Conservation (phyloP, 2,888 invertebrate species). For the Microchrysa polita region DNA sequence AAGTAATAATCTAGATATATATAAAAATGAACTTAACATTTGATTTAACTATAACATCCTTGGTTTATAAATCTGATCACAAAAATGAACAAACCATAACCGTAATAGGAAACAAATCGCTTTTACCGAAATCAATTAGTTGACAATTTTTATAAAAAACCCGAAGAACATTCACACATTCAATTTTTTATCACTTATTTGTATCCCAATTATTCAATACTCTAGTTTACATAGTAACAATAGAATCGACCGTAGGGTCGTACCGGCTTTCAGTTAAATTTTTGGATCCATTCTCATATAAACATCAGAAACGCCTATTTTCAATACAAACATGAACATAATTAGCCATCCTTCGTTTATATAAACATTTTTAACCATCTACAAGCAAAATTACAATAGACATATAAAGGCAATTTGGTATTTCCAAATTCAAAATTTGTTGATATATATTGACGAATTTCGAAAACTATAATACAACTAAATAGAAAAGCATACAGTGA, state of each 20-base stretch:
- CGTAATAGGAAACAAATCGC: constrained; percentile 24
- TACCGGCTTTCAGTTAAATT: constrained; percentile 46
- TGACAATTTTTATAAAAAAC: not conserved
- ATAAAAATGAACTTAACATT: constrained; percentile 17
- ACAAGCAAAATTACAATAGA: constrained; percentile 39
- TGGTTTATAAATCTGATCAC: constrained; percentile 63
- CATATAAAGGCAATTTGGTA: constrained; percentile 43
- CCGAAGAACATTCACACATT: not conserved
- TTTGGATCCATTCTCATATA: constrained; percentile 3
- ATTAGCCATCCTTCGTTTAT: constrained; percentile 47
- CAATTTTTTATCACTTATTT: constrained; percentile 51
- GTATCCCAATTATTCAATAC: constrained; percentile 34
- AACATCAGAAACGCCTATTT: constrained; percentile 16
- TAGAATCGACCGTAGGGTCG: constrained; percentile 31
- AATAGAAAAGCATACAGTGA: constrained; percentile 10
- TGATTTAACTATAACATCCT: constrained; percentile 59
- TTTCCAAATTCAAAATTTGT: constrained; percentile 52
- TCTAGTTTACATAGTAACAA: constrained; percentile 40
- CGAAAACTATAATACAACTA: not conserved
- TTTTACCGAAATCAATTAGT: constrained; percentile 25
- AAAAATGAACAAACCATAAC: constrained; percentile 51
- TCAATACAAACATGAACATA: constrained; percentile 4
- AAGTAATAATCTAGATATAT: constrained; percentile 19
- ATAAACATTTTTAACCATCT: constrained; percentile 6
- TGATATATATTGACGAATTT: constrained; percentile 50